phyloP scores from a whole-genome alignment of 2,797 vertebrate genomes.

The Pangasius macronema region DNA sequence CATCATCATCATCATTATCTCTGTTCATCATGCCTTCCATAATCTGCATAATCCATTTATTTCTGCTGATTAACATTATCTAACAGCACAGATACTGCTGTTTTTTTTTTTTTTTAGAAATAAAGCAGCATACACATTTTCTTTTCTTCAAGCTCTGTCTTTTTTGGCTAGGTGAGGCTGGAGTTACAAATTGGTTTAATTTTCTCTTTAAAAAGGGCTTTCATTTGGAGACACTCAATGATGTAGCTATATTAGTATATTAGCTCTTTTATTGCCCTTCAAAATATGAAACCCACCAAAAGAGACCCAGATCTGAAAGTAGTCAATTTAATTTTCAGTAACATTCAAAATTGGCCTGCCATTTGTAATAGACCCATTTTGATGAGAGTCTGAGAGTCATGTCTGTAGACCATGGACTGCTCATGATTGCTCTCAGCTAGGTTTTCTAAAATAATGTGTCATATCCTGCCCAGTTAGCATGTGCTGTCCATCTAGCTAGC shows the following conservation, averaged over 20 bases:
- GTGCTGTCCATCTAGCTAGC: neutral
- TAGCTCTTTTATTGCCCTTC: constrained; percentile 34
- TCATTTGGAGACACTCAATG: neutral
- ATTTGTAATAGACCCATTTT: constrained; percentile 15
- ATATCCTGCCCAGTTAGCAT: neutral
- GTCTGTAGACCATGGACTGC: neutral
- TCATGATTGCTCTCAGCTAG: neutral
- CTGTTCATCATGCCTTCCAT: neutral
- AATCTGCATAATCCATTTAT: neutral
- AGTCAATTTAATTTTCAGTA: neutral
- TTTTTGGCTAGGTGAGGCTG: neutral
- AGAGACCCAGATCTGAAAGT: constrained; percentile 35
- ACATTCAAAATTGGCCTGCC: neutral
- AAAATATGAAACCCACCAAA: constrained; percentile 28
- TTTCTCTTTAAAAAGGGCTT: neutral
- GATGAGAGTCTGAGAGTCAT: no score
- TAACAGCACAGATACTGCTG: neutral
- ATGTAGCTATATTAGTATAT: constrained; percentile 15
- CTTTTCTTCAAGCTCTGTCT: neutral
- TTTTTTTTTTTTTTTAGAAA: neutral
- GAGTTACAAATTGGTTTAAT: neutral
- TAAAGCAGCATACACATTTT: neutral
- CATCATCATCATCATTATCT: neutral
- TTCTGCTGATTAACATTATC: neutral
- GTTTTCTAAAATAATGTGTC: neutral